Percentiles rank a stretch among this genome's conserved stretches.
phyloP scores from a whole-genome alignment of 2,888 invertebrate genomes.

The Dysmachus trigonus region DNA sequence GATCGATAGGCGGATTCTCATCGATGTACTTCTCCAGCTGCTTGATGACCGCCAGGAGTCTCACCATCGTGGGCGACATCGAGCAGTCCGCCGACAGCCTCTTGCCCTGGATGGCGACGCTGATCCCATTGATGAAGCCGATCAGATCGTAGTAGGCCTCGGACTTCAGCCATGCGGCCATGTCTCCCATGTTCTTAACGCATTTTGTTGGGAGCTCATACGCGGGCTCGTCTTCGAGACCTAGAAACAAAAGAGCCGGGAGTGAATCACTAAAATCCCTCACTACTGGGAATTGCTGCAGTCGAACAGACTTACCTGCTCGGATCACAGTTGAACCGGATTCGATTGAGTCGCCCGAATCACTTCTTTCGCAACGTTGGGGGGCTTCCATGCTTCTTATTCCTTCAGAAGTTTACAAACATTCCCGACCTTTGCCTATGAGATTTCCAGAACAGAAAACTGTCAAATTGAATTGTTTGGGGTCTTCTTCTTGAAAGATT shows the following conservation, averaged over 20 bases:
- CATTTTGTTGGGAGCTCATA: constrained; percentile 52
- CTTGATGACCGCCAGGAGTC: constrained; percentile 74
- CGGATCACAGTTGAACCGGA: neutral
- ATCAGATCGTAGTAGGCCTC: constrained; percentile 86
- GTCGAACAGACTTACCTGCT: neutral
- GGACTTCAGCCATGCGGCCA: constrained; percentile 84
- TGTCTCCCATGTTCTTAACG: constrained; percentile 66
- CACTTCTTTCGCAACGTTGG: neutral
- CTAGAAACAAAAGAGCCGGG: neutral
- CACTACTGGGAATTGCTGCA: neutral
- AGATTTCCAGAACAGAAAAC: neutral
- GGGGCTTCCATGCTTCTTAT: neutral
- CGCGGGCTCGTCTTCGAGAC: neutral
- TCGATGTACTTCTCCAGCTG: constrained; percentile 78
- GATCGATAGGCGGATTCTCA: constrained; percentile 80
- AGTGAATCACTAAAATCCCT: neutral
- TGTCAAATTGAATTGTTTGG: neutral
- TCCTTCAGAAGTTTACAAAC: neutral
- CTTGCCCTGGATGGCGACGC: constrained; percentile 85
- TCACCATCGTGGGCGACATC: constrained; percentile 70
- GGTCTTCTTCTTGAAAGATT: neutral
- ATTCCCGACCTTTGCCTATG: neutral
- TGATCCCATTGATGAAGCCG: constrained; percentile 87
- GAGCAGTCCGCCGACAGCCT: constrained; percentile 72
- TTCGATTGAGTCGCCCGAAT: neutral